Evolutionary conservation across 2,797 vertebrate genomes (phyloP).

Genomic region (Gallinago solitaria): DNA sequence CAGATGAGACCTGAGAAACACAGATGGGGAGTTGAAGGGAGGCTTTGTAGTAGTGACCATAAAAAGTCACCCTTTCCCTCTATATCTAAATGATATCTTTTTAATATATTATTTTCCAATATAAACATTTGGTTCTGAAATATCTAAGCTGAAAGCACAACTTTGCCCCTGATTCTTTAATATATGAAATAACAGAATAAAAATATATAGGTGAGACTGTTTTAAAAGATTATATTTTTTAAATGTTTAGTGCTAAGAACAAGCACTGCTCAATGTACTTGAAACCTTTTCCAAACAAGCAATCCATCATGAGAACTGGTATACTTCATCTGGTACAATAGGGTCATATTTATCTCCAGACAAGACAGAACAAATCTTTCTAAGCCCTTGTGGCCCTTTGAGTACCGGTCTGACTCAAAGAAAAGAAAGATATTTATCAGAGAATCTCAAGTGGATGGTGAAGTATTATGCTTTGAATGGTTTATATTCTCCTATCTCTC

Average conservation of each 20-base stretch:
- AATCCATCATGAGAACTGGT: neutral
- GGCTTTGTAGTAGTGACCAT: neutral
- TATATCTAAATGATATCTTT: neutral
- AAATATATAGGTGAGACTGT: neutral
- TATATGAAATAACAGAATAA: neutral
- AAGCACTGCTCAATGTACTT: neutral
- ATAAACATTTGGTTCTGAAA: neutral
- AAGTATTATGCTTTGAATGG: neutral
- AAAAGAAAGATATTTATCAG: neutral
- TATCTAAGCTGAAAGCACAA: neutral
- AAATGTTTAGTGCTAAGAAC: neutral
- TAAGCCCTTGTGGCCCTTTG: neutral
- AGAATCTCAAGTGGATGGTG: neutral
- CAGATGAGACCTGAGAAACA: neutral
- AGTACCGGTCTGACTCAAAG: neutral
- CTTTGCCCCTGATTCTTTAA: neutral
- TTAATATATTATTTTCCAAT: neutral
- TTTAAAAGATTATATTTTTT: neutral
- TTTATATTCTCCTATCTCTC: neutral
- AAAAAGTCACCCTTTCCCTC: neutral
- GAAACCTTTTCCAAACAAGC: neutral
- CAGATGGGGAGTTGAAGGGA: neutral
- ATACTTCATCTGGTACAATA: neutral
- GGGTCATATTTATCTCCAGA: neutral
- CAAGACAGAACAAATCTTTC: slow-evolving; percentile 10